Base-by-base conservation (phyloP, 2,797 vertebrate species). In the Adrianichthys oophorus region DNA sequence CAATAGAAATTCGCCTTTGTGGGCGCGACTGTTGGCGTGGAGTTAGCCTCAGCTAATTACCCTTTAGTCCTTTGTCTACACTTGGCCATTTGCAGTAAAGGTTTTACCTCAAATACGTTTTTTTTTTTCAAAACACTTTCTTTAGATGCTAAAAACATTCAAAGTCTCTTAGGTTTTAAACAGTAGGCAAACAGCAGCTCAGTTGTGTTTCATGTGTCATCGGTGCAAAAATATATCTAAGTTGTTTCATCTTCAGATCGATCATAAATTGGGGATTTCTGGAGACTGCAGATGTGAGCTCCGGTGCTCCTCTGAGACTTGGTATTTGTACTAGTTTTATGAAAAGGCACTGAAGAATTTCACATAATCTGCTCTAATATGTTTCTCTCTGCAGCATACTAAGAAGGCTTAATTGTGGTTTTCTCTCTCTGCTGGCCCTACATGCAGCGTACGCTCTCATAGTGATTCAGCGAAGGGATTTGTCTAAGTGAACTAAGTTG, bases 381-480 rank as follows among this genome's bases (percentile, higher is more conserved):
- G 76, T 78, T 78, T 71, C 72, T 76, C 78, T 72, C 51, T 1
- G 76, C 58, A 43, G 70, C 72, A 59, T 70, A 24, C 78, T 85
- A 82, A 87, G 78, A 40, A 66, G 84, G 80, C 71, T 87, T 86
- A 85, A 83, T 85, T 87, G 82, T 85, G 80, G 77, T 75, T 78
- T 50, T 48, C 68, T 65, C 63, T 65, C 43, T 12, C 64, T 53
- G 70, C 41, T 15, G 76, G n/a, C 4, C 3, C 56, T 57, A 16
- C 43, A n/a, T 63, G 66, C 68, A 41, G 57, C 19, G 32, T 59
- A 76, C 51, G 63, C 61, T 62, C 44, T n/a, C 19, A 56, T 57
- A 60, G 40, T 48, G 62, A 37, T 65, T 57, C 50, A 48, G 70
- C 57, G 18, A 42, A 73, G 53, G 74, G 78, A 85, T 83, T 82